These are phyloP conservation scores for Agonopterix arenella DNA, from an alignment of 2,888 invertebrate species.

Conservation along the genomic window DNA sequence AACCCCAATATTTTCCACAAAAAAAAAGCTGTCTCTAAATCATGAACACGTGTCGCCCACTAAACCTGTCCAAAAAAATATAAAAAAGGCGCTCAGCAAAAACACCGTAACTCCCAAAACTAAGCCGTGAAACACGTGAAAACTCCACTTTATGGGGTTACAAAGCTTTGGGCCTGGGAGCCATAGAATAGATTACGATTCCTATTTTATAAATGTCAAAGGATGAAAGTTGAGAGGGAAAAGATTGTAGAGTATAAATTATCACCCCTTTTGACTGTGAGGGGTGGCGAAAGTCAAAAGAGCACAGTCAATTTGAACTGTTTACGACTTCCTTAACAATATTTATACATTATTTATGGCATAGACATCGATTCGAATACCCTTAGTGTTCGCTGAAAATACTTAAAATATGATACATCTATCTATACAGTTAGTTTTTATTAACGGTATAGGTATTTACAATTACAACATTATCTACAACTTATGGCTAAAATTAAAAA, in stretches of 20 bases:
- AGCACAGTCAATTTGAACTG: too few relatives aligned
- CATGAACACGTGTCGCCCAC: constrained; percentile 37
- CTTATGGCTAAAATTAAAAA: too few relatives aligned
- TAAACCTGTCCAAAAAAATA: constrained; percentile 37
- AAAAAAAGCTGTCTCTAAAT: constrained; percentile 19
- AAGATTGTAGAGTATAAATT: constrained; percentile 34
- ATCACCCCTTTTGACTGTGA: constrained; percentile 17
- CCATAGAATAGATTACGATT: constrained; percentile 24
- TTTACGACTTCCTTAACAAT: too few relatives aligned
- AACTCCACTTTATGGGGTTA: constrained; percentile 58
- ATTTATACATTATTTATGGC: too few relatives aligned
- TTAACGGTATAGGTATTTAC: too few relatives aligned
- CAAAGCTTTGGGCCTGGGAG: constrained; percentile 17
- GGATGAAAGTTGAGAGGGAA: constrained; percentile 32
- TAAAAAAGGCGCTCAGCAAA: constrained; percentile 30
- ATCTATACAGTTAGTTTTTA: too few relatives aligned
- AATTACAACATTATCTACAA: too few relatives aligned
- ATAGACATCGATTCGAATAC: too few relatives aligned
- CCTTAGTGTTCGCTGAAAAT: too few relatives aligned
- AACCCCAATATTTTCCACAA: too few relatives aligned
- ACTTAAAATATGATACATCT: too few relatives aligned
- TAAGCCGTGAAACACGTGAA: constrained; percentile 54
- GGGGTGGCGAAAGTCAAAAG: constrained; percentile 3
- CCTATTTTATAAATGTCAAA: constrained; percentile 59
- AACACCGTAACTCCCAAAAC: constrained; percentile 35